Percentiles rank a stretch among this genome's conserved stretches.
These are phyloP conservation scores for Stomorhina lunata DNA, from an alignment of 2,888 invertebrate species.

Conservation along the genomic window DNA sequence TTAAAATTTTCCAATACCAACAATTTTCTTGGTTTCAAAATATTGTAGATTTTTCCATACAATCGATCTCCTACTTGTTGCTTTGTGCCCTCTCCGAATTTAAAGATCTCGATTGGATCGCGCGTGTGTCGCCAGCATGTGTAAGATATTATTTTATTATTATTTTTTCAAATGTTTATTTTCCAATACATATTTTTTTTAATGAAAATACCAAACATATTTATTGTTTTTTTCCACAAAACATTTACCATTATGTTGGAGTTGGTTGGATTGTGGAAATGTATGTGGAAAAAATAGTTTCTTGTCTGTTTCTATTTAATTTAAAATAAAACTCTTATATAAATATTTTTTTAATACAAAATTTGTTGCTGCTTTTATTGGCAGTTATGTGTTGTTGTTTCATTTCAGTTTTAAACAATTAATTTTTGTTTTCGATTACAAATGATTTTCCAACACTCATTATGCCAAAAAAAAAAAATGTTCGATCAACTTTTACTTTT, in stretches of 20 bases:
- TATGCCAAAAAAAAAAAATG: conserved; percentile 67
- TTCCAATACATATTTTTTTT: conserved; percentile 43
- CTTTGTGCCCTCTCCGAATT: background rate
- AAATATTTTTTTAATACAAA: conserved; percentile 2
- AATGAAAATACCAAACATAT: conserved; percentile 45
- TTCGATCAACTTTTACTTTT: conserved; percentile 66
- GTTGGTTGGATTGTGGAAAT: conserved; percentile 61
- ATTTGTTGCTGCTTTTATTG: background rate
- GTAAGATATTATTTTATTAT: conserved; percentile 27
- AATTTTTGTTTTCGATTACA: conserved; percentile 48
- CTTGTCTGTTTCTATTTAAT: conserved; percentile 55
- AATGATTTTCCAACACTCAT: conserved; percentile 58
- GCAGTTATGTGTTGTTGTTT: conserved; percentile 26
- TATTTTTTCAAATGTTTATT: conserved; percentile 6
- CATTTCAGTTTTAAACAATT: conserved; percentile 37
- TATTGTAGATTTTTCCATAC: background rate
- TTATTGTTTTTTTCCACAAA: conserved; percentile 4
- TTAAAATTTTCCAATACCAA: conserved; percentile 1
- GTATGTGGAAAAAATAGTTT: conserved; percentile 60
- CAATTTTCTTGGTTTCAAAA: background rate
- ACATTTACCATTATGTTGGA: conserved; percentile 37
- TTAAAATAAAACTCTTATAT: too few relatives aligned
- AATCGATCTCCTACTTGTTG: background rate
- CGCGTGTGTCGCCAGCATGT: conserved; percentile 33
- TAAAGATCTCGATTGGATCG: background rate